Percentiles rank a stretch among this genome's conserved stretches.
Evolutionary conservation across 2,888 invertebrate species (phyloP).

Genomic region (Tachystola acroxantha): DNA sequence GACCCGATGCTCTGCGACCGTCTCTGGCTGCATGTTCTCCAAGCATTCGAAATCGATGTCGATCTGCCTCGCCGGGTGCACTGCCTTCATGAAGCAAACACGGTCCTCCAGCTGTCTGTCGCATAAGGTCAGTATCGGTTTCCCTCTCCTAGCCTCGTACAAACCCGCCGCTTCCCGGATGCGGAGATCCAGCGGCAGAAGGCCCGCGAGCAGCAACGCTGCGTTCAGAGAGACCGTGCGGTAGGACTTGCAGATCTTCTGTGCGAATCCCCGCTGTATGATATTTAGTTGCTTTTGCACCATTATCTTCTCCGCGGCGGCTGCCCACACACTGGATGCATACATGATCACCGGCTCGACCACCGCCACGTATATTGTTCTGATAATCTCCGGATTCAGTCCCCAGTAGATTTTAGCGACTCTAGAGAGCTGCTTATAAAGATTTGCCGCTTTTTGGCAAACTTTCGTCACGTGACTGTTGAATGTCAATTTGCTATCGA

Average conservation of each 20-base stretch:
- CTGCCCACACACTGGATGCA: neutral
- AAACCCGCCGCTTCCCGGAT: neutral
- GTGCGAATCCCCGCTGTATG: neutral
- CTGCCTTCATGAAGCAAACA: neutral
- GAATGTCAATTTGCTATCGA: too few relatives aligned
- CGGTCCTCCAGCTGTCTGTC: neutral
- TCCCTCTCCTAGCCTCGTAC: neutral
- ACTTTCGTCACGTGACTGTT: too few relatives aligned
- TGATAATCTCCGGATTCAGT: neutral
- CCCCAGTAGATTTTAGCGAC: neutral
- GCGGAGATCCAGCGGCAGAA: too few relatives aligned
- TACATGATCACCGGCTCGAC: neutral
- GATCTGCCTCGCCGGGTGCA: neutral
- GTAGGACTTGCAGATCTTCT: too few relatives aligned
- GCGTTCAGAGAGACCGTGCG: neutral
- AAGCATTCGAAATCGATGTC: too few relatives aligned
- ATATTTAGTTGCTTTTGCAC: neutral
- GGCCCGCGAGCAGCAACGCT: neutral
- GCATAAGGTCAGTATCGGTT: neutral
- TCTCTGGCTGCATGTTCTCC: too few relatives aligned
- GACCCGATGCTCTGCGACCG: too few relatives aligned
- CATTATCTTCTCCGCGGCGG: too few relatives aligned
- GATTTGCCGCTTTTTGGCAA: too few relatives aligned
- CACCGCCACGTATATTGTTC: neutral
- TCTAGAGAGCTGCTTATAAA: too few relatives aligned